Base-by-base conservation (phyloP, 2,113 vertebrate species). In the Gavia stellata region DNA sequence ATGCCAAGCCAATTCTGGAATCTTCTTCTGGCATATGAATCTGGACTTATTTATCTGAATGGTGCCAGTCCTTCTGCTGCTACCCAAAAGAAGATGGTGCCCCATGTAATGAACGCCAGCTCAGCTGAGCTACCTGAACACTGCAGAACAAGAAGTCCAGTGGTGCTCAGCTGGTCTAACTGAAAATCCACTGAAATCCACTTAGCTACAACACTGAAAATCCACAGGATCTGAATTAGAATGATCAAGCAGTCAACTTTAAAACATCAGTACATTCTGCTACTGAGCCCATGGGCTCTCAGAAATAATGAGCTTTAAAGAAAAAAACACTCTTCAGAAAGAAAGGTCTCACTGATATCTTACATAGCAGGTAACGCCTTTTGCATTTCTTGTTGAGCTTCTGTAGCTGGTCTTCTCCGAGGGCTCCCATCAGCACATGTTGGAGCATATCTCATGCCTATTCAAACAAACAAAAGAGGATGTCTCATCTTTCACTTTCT, bases 401-500 rank as follows among this genome's bases (percentile, higher is more conserved):
- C 77, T 77, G 44, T 85, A 91, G 70, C 78, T 0, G 0, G 19
- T 85, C 81, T 95, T 92, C 90, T 95, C 66, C 0, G 0, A 53
- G 62, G 89, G 58, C 68, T 83, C 59, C 67, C 3, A 3, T 83
- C 90, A 94, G 92, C 65, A 86, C 87, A 62, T 86, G 94, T 86
- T 94, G 85, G 88, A 96, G 86, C 56, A 82, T 62, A 84, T 94
- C 86, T 94, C 86, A 87, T 70, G 93, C 87, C 74, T 94, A 91
- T 96, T 96, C 90, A 94, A 92, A 94, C 56, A 91, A 89, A 96
- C 78, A 95, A 82, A 96, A 92, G 91, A 81, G 45, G 45, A 62
- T 90, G 66, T 91, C 91, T 96, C 19, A 1, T 81, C 94, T 96
- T 93, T 92, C 77, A 81, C 81, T 95, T 86, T 92, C 83, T 91